Percentiles rank a stretch among this genome's conserved stretches.
phyloP scores from a whole-genome alignment of 2,888 invertebrate species.

The Tetrapedia diversipes region DNA sequence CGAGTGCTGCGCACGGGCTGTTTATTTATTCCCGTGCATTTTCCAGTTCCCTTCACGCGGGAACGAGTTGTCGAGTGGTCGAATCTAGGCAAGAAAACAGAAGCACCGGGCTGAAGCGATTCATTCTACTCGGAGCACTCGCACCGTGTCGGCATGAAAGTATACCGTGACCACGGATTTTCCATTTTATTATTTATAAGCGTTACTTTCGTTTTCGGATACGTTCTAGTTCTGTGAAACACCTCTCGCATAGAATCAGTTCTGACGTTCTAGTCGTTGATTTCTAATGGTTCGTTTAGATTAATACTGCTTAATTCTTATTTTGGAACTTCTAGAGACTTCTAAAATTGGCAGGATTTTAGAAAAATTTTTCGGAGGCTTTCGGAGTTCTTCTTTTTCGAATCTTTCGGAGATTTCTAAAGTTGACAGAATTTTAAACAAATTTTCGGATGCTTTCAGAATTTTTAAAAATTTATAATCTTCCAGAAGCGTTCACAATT shows the following conservation, averaged over 20 bases:
- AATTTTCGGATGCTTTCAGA: too few relatives aligned
- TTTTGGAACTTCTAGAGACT: too few relatives aligned
- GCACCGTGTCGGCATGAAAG: slow-evolving; percentile 74
- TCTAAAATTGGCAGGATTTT: too few relatives aligned
- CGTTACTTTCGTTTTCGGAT: slow-evolving; percentile 47
- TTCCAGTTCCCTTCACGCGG: background rate
- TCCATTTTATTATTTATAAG: slow-evolving; percentile 70
- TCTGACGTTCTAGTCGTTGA: background rate
- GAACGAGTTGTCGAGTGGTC: background rate
- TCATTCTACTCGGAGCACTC: slow-evolving; percentile 41
- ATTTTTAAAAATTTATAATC: too few relatives aligned
- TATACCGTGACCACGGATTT: slow-evolving; percentile 70
- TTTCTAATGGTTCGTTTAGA: background rate
- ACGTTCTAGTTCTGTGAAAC: background rate
- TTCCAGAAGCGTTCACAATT: too few relatives aligned
- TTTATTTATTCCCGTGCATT: background rate
- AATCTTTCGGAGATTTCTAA: too few relatives aligned
- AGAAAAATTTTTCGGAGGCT: too few relatives aligned
- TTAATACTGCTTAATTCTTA: background rate
- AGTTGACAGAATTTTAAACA: too few relatives aligned
- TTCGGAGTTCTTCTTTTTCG: background rate
- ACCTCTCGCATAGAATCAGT: background rate
- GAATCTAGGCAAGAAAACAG: background rate
- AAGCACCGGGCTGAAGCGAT: slow-evolving; percentile 7
- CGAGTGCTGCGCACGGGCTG: background rate